A percentile compares a stretch with the other conserved stretches of the same genome.
Evolutionary conservation across 2,113 vertebrate genomes (phyloP).

Genomic region (Cyanoderma ruficeps): DNA sequence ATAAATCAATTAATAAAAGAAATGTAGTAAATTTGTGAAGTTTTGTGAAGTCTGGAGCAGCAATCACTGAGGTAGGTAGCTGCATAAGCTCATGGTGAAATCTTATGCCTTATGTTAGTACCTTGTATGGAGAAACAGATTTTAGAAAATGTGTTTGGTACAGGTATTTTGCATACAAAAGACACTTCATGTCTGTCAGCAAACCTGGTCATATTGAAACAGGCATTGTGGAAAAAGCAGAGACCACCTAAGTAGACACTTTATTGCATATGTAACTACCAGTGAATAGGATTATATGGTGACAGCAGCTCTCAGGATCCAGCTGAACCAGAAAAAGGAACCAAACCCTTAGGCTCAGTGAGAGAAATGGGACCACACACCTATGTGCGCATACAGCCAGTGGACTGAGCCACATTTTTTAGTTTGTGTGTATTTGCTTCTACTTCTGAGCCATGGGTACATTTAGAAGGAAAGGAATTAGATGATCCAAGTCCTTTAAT

Average conservation of each 20-base stretch:
- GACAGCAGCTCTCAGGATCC: conserved; percentile 8
- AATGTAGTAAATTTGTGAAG: neutral
- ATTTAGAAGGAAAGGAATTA: neutral
- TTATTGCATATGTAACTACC: conserved; percentile 2
- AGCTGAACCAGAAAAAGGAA: conserved; percentile 34
- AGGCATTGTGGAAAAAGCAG: neutral
- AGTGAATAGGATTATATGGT: conserved; percentile 14
- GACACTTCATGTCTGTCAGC: conserved; percentile 12
- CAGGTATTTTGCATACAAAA: neutral
- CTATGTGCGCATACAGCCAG: neutral
- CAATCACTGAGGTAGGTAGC: neutral
- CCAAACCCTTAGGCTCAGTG: neutral
- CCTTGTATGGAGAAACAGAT: neutral
- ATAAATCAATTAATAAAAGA: neutral
- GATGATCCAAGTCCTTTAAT: neutral
- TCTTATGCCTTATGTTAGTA: neutral
- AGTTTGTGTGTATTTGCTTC: neutral
- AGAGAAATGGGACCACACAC: conserved; percentile 20
- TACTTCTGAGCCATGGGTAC: neutral
- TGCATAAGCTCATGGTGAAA: neutral
- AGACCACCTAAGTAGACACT: conserved; percentile 50
- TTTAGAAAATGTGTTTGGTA: neutral
- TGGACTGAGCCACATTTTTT: neutral
- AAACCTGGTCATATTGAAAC: neutral
- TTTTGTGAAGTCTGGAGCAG: neutral